Percentiles rank a stretch among this genome's conserved stretches.
phyloP scores from a whole-genome alignment of 2,113 vertebrate genomes.

The Cyprinus carpio region DNA sequence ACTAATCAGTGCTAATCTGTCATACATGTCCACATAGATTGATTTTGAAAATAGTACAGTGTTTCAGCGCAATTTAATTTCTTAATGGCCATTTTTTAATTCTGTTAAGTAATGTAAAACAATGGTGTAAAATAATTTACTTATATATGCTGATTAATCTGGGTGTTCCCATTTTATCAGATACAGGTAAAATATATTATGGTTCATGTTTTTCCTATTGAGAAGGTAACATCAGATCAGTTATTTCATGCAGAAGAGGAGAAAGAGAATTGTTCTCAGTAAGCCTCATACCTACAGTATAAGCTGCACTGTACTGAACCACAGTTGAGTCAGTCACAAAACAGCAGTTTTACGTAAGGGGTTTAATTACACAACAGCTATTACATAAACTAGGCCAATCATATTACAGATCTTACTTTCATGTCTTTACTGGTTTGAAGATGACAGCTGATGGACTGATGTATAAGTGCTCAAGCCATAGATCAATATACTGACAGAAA shows the following conservation, averaged over 20 bases:
- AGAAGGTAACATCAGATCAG: too few relatives aligned
- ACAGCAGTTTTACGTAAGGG: neutral
- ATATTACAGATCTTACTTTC: conserved; percentile 3
- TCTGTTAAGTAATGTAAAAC: too few relatives aligned
- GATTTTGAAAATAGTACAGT: too few relatives aligned
- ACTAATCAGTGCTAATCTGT: too few relatives aligned
- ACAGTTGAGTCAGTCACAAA: neutral
- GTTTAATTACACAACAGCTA: neutral
- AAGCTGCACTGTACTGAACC: neutral
- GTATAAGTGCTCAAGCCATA: neutral
- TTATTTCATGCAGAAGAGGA: neutral
- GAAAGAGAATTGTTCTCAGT: neutral
- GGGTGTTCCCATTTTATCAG: too few relatives aligned
- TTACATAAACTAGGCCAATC: neutral
- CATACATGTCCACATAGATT: too few relatives aligned
- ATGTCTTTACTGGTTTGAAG: neutral
- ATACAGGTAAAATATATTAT: too few relatives aligned
- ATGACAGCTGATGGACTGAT: conserved; percentile 20
- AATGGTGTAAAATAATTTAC: too few relatives aligned
- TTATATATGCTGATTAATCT: too few relatives aligned
- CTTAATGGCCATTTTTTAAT: too few relatives aligned
- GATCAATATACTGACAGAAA: conserved; percentile 1
- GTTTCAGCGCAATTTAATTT: too few relatives aligned
- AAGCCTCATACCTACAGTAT: neutral
- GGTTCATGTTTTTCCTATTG: too few relatives aligned